Percentiles rank a stretch among this genome's conserved stretches.
Conservation (phyloP, 1,140 invertebrate genomes). For the Lasaia peninsularis region DNA sequence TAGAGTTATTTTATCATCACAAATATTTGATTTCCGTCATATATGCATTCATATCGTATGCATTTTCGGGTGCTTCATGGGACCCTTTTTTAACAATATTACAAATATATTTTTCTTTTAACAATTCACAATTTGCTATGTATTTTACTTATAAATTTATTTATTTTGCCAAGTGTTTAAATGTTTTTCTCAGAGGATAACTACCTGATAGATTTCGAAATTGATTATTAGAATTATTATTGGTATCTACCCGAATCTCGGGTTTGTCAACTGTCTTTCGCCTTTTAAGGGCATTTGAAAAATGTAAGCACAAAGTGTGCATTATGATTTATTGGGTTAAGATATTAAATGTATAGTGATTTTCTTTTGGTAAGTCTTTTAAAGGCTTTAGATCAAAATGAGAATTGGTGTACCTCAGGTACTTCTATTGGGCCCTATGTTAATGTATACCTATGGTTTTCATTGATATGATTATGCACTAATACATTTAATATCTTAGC, state of each 20-base stretch:
- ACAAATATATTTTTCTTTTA: constrained; percentile 14
- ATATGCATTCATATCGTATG: constrained; percentile 22
- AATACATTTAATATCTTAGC: constrained; percentile 54
- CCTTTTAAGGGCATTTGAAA: constrained; percentile 38
- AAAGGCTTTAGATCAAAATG: constrained; percentile 8
- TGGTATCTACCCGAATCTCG: constrained; percentile 34
- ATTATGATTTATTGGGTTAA: constrained; percentile 43
- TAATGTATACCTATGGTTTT: constrained; percentile 4
- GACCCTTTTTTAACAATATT: constrained; percentile 17
- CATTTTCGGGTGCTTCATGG: constrained; percentile 24
- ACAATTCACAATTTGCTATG: constrained; percentile 13
- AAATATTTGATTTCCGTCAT: constrained; percentile 23
- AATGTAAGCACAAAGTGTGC: constrained; percentile 63
- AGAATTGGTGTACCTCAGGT: constrained; percentile 12
- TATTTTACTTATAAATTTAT: constrained; percentile 11
- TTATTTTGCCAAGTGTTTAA: background rate
- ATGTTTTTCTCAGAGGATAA: constrained; percentile 21
- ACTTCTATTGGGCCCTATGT: background rate
- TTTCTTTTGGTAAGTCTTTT: constrained; percentile 19
- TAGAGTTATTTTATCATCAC: constrained; percentile 16
- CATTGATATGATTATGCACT: background rate
- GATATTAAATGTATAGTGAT: constrained; percentile 44
- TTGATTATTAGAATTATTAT: constrained; percentile 62
- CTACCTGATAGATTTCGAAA: constrained; percentile 73
- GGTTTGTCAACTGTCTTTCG: constrained; percentile 43